Evolutionary conservation across 2,113 vertebrate species (phyloP).

Genomic region (Hippocampus guttulatus): DNA sequence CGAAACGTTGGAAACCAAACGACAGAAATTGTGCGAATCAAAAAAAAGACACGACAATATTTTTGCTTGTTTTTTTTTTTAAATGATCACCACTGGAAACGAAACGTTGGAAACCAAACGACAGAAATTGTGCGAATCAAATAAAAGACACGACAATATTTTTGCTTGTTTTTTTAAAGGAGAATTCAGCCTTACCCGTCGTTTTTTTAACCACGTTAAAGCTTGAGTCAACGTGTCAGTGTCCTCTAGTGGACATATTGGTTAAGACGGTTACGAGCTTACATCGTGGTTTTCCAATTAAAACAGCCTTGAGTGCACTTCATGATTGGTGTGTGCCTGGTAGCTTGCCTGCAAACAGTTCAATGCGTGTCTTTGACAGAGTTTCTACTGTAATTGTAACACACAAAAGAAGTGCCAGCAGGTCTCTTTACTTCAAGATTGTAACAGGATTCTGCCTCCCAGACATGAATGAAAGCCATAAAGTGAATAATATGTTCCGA

Average conservation of each 20-base stretch:
- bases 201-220: not conserved
- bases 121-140: not conserved
- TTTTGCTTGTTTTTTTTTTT: not conserved
- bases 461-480: not conserved
- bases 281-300: not conserved
- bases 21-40: not conserved
- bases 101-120: not conserved
- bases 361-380: not conserved
- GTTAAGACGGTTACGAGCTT: not conserved
- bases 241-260: conserved; percentile 9
- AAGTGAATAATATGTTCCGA: not conserved
- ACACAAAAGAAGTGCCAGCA: too few relatives aligned
- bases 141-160: not conserved
- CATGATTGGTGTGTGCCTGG: not conserved
- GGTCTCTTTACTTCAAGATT: not conserved
- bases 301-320: too few relatives aligned
- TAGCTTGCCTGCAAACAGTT: not conserved
- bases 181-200: not conserved
- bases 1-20: not conserved
- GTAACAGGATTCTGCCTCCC: not conserved
- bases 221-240: not conserved
- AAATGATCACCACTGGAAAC: not conserved
- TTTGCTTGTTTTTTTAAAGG: not conserved
- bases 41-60: not conserved
- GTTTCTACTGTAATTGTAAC: not conserved